A percentile compares a stretch with the other conserved stretches of the same genome.
phyloP scores from a whole-genome alignment of 2,888 invertebrate genomes.

The Amblyjoppa fuscipennis region DNA sequence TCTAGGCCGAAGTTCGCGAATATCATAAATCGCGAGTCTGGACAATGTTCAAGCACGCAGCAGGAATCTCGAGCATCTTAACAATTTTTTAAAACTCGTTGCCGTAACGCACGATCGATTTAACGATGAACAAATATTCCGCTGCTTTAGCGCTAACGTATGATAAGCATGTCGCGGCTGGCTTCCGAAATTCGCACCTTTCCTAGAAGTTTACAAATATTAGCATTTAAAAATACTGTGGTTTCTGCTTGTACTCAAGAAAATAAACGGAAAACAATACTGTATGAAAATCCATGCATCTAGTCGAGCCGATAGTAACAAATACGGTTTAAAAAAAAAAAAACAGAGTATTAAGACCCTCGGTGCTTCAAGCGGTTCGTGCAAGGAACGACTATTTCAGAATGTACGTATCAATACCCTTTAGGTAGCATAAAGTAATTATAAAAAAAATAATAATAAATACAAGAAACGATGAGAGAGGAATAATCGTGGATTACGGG shows the following conservation, averaged over 20 bases:
- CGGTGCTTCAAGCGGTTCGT: neutral
- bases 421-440: neutral
- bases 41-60: constrained; percentile 40
- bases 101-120: constrained; percentile 33
- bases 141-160: constrained; percentile 72
- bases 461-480: neutral
- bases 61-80: constrained; percentile 52
- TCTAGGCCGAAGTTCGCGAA: neutral
- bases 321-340: neutral
- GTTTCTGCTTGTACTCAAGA: constrained; percentile 1
- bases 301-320: neutral
- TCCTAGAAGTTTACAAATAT: constrained; percentile 74
- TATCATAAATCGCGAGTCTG: neutral
- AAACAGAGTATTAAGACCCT: neutral
- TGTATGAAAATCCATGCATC: constrained; percentile 20
- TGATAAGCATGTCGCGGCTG: constrained; percentile 74
- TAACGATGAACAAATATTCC: constrained; percentile 52
- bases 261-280: constrained; percentile 7
- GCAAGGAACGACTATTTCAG: neutral
- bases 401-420: constrained; percentile 5
- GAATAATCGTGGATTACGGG: neutral
- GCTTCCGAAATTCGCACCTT: constrained; percentile 71
- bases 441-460: neutral
- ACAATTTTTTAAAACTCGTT: constrained; percentile 40
- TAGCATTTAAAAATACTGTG: constrained; percentile 61